Evolutionary conservation across 2,113 vertebrate genomes (phyloP).

Genomic region (Silurus asotus): DNA sequence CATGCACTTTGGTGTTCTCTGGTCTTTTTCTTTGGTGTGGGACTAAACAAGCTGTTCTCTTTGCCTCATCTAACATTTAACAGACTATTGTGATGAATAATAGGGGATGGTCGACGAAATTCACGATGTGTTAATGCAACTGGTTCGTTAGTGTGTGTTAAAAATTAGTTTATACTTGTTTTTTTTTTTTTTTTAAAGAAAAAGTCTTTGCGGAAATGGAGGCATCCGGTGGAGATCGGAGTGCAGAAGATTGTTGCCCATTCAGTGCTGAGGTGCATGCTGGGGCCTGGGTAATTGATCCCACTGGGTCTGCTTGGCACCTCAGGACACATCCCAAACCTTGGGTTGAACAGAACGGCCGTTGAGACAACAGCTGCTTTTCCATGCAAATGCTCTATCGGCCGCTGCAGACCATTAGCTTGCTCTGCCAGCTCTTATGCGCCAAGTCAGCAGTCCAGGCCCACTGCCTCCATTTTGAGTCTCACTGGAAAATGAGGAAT

Average conservation of each 20-base stretch:
- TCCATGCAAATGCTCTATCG: conserved; percentile 58
- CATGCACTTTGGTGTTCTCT: conserved; percentile 14
- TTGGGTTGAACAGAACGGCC: conserved; percentile 65
- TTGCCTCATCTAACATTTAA: not conserved
- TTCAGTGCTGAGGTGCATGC: conserved; percentile 61
- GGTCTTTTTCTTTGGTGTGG: not conserved
- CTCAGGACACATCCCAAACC: conserved; percentile 57
- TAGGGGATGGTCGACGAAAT: not conserved
- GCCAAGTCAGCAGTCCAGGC: conserved; percentile 65
- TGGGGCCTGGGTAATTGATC: conserved; percentile 73
- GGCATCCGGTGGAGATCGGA: conserved; percentile 20
- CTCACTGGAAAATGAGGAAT: conserved; percentile 32
- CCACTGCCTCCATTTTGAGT: conserved; percentile 50
- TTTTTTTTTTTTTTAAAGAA: conserved; percentile 49
- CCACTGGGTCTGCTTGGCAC: conserved; percentile 67
- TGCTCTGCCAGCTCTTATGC: conserved; percentile 55
- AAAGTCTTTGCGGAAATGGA: conserved; percentile 38
- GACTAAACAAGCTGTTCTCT: not conserved
- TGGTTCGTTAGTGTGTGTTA: not conserved
- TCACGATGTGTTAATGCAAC: not conserved
- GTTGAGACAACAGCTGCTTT: conserved; percentile 68
- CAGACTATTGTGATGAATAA: not conserved
- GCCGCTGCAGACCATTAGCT: conserved; percentile 63
- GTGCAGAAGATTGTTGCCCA: conserved; percentile 53
- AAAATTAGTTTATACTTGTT: conserved; percentile 12